Evolutionary conservation across 2,113 vertebrate genomes (phyloP).

Genomic region (Pelodiscus sinensis): DNA sequence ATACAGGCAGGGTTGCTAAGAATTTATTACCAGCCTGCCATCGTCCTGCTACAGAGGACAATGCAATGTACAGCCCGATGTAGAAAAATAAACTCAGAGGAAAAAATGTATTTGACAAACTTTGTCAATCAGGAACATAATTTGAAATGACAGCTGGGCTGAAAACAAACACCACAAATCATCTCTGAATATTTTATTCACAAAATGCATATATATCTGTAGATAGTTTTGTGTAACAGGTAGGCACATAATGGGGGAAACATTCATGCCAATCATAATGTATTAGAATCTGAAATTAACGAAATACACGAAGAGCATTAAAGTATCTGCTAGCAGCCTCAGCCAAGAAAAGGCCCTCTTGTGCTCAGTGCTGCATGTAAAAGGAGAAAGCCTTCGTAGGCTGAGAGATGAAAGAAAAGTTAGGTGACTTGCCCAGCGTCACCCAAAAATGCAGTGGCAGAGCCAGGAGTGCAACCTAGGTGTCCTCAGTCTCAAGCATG

Average conservation of each 20-base stretch:
- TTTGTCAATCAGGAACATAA: neutral
- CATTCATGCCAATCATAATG: neutral
- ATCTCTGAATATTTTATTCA: neutral
- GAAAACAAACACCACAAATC: neutral
- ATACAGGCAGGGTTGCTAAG: constrained; percentile 52
- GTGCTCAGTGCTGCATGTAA: neutral
- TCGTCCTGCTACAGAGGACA: neutral
- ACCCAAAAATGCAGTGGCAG: neutral
- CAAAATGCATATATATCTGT: neutral
- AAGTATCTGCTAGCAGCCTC: neutral
- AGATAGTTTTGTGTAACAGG: neutral
- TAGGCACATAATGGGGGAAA: neutral
- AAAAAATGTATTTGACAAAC: neutral
- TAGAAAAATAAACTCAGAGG: rapidly evolving
- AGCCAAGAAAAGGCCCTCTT: neutral
- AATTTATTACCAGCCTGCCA: constrained; percentile 51
- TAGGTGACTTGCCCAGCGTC: neutral
- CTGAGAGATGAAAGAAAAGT: neutral
- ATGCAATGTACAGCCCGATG: neutral
- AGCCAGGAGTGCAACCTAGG: neutral
- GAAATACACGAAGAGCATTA: neutral
- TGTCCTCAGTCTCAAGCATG: neutral
- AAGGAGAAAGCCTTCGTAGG: neutral
- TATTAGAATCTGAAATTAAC: neutral
- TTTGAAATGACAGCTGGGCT: neutral